Evolutionary conservation across 2,797 vertebrate species (phyloP).

Genomic region (Rhadinocentrus ornatus): DNA sequence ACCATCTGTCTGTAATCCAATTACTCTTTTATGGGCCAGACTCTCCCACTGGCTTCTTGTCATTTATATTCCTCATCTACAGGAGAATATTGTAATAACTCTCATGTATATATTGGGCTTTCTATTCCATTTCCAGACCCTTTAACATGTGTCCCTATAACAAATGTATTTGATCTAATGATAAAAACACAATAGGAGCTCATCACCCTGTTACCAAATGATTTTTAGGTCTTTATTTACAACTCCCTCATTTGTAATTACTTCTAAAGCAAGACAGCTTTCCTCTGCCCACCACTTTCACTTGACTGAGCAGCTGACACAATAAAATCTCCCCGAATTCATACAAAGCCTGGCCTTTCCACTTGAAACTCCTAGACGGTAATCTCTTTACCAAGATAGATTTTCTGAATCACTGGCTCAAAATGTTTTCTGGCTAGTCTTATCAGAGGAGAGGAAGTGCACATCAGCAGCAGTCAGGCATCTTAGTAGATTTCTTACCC

Average conservation of each 20-base stretch:
- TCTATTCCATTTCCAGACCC: constrained; percentile 27
- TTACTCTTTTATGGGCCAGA: constrained; percentile 48
- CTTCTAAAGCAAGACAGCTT: constrained; percentile 33
- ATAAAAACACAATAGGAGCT: constrained; percentile 24
- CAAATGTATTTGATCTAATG: constrained; percentile 18
- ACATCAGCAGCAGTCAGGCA: constrained; percentile 11
- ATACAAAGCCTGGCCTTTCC: constrained; percentile 29
- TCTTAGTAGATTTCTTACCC: constrained; percentile 18
- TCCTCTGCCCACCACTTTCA: constrained; percentile 29
- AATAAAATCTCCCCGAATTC: constrained; percentile 35
- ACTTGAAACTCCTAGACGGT: constrained; percentile 31
- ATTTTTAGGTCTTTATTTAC: constrained; percentile 52
- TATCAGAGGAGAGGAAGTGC: constrained; percentile 35
- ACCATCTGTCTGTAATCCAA: constrained; percentile 64
- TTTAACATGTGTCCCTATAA: constrained; percentile 7
- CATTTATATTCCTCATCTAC: constrained; percentile 23
- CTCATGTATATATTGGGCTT: constrained; percentile 27
- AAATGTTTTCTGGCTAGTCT: constrained; percentile 41
- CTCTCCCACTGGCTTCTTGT: constrained; percentile 15
- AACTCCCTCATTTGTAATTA: constrained; percentile 47
- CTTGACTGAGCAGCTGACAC: constrained; percentile 41
- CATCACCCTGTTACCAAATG: constrained; percentile 35
- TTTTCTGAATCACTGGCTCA: constrained; percentile 42
- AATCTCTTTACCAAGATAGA: constrained; percentile 51
- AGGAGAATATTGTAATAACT: constrained; percentile 30